Base-by-base conservation (phyloP, 2,797 vertebrate genomes). In the Streptopelia turtur region DNA sequence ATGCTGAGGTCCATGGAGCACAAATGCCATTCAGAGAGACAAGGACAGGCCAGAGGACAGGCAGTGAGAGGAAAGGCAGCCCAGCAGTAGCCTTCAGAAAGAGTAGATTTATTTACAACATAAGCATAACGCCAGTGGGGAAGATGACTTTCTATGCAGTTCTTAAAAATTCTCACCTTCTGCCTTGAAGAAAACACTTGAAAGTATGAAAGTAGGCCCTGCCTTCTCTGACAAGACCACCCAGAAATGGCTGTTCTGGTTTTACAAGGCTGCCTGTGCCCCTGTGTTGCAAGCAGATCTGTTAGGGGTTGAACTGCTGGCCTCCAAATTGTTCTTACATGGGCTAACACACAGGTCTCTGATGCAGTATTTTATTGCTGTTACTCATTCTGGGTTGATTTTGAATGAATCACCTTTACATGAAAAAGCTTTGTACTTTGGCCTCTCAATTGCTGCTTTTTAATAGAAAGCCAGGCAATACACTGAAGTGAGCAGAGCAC, bases 1-100 rank as follows among this genome's bases (percentile, higher is more conserved):
- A n/a, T 0, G 0, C 10, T 33, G 55, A 82, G 41, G 47, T 64
- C 18, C 6, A 2, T 37, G n/a, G 30, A 24, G 8, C 55, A 13
- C 1, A 1, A 61, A 37, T 61, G 27, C 5, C 6, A 1, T 30
- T 56, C 33, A 47, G 55, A 10, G 30, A 13, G 13, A 24, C 11
- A 45, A 17, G 25, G 69, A 74, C 4, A 25, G 50, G 33, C 5
- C 59, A 84, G 53, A 50, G 13, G 39, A 59, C 7, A 45, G 35
- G 37, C 37, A 78, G 12, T 2, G 25, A 53, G 21, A 57, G 31
- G 41, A 88, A 55, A 71, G 33, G 24, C 57, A 78, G 59, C 35
- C 17, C 52, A 80, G 37, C 18, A 71, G 10, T 12, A 35, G 28
- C 41, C 35, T 70, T 81, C 56, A 71, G 22, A 81, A 75, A 45